Conservation (phyloP, 2,113 vertebrate species). For the Silurus meridionalis region DNA sequence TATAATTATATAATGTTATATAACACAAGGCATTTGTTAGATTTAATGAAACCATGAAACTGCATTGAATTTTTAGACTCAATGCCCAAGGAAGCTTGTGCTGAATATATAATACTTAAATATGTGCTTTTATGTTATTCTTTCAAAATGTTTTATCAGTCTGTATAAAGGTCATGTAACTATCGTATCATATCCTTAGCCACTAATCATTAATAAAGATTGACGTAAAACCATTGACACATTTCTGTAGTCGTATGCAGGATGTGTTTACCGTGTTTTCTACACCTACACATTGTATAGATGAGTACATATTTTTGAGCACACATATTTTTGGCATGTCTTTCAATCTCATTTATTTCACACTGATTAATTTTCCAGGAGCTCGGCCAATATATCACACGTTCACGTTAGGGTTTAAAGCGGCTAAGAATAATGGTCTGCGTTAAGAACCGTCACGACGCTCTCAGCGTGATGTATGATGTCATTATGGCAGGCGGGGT, state of each 20-base stretch:
- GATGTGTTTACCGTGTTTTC: neutral
- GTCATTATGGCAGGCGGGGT: constrained; percentile 45
- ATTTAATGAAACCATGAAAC: neutral
- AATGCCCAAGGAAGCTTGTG: neutral
- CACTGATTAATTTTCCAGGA: constrained; percentile 38
- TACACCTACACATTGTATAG: neutral
- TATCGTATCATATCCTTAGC: neutral
- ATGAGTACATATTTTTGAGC: neutral
- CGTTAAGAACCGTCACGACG: constrained; percentile 34
- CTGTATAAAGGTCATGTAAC: neutral
- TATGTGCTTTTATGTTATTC: neutral
- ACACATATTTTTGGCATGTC: neutral
- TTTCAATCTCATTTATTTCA: constrained; percentile 34
- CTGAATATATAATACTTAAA: neutral
- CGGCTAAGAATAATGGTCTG: constrained; percentile 38
- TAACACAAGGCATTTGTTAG: neutral
- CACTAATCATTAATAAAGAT: neutral
- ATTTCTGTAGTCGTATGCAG: neutral
- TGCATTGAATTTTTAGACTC: neutral
- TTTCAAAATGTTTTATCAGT: neutral
- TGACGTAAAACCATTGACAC: neutral
- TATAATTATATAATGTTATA: no score
- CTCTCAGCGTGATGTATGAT: constrained; percentile 51
- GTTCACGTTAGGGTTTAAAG: constrained; percentile 32
- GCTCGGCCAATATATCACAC: constrained; percentile 41